phyloP scores from a whole-genome alignment of 2,113 vertebrate genomes.

The Nettapus auritus region DNA sequence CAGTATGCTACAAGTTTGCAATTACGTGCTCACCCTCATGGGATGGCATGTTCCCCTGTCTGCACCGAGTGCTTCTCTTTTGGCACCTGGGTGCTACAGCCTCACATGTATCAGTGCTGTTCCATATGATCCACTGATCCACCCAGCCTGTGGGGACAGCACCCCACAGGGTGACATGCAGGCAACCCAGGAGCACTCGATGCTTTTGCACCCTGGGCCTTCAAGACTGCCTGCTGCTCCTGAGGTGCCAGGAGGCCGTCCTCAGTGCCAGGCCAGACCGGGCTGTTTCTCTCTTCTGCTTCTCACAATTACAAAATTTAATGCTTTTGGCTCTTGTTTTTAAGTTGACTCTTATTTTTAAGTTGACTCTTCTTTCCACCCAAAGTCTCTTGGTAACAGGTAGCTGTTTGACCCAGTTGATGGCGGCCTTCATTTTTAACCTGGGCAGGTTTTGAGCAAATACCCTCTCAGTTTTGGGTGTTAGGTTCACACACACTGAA shows the following conservation, averaged over 20 bases:
- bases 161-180: not conserved
- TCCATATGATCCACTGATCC: rapidly evolving
- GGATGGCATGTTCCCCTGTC: rapidly evolving
- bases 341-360: not conserved
- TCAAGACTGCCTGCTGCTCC: not conserved
- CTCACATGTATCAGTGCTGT: not conserved
- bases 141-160: not conserved
- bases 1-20: rapidly evolving
- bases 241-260: not conserved
- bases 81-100: not conserved
- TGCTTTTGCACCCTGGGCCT: not conserved
- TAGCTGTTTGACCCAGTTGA: not conserved
- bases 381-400: not conserved
- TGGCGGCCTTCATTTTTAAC: not conserved
- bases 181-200: rapidly evolving
- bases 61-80: not conserved
- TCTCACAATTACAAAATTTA: not conserved
- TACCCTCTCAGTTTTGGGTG: not conserved
- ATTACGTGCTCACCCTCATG: not conserved
- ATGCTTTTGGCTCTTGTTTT: not conserved
- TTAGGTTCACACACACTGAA: not conserved
- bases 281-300: not conserved
- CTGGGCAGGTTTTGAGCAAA: not conserved
- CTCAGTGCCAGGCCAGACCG: not conserved
- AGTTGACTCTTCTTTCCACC: not conserved